Evolutionary conservation across 2,888 invertebrate genomes (phyloP), one percentile per base, ranked within the genome.

Genomic region (Alsophila aescularia): DNA sequence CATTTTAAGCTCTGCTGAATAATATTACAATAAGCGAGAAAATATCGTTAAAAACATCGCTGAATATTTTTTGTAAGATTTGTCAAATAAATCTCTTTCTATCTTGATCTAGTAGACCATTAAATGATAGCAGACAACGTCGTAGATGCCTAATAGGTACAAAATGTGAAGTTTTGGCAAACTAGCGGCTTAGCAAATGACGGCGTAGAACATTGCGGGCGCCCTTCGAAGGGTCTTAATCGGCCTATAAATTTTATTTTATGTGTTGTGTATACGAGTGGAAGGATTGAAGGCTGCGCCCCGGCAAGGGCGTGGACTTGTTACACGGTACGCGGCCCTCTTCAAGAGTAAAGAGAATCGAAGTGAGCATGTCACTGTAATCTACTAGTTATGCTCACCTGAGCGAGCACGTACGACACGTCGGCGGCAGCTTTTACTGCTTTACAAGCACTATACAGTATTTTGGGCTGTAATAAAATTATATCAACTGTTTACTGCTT

Each of bases 171-270:
- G 63, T 82, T 81, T 78, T 72, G 72, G 72, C 71, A 74, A 78
- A 79, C 80, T 76, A 78, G 81, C 73, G 83, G 83, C 75, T 75
- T 73, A 64, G 74, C 72, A 78, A 85, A 83, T 78, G 84, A 77
- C 78, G 79, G 76, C 70, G 69, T 64, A 75, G 77, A 78, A 73
- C 79, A 81, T 85, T 80, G 83, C 69, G 84, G 83, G 69, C 69
- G 75, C 77, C 81, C 80, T 79, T 77, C 77, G 72, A 78, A 79
- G 79, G 82, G 79, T 78, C 79, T 81, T 83, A 83, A 86, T 81
- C 84, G 84, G 78, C 68, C 81, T 71, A 85, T 86, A 83, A 81
- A 86, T 85, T 83, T 80, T 76, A 75, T 83, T 86, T 83, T 83
- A 83, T 84, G 80, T 73, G 73, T 72, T 65, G 66, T 79, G 72